A percentile compares a stretch with the other conserved stretches of the same genome.
Evolutionary conservation across 2,888 invertebrate genomes (phyloP).

Genomic region (Drosophila neotestacea): DNA sequence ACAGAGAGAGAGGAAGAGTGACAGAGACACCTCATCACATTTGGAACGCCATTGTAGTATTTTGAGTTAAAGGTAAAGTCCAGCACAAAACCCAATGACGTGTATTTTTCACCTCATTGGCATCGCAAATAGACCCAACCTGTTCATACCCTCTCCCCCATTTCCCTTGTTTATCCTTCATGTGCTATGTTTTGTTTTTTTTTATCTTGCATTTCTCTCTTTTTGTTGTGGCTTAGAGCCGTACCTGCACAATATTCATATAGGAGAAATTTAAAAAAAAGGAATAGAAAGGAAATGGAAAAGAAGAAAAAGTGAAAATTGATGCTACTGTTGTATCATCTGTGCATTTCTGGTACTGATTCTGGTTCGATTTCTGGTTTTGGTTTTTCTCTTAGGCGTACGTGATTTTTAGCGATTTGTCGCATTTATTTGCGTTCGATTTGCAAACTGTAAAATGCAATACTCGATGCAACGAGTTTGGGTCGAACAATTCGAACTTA

Average conservation of each 20-base stretch:
- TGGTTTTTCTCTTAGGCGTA: constrained; percentile 36
- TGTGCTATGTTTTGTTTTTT: constrained; percentile 4
- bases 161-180: constrained; percentile 2
- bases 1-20: constrained; percentile 1
- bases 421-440: constrained; percentile 63
- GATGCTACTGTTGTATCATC: constrained; percentile 4
- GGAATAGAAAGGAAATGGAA: neutral
- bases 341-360: constrained; percentile 14
- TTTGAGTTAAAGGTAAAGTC: constrained; percentile 59
- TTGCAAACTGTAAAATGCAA: constrained; percentile 19
- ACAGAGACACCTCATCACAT: constrained; percentile 35
- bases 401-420: constrained; percentile 72
- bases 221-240: constrained; percentile 22
- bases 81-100: constrained; percentile 52
- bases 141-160: neutral
- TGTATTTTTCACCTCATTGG: constrained; percentile 65
- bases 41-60: constrained; percentile 39
- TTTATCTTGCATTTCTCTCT: no score
- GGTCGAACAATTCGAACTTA: neutral
- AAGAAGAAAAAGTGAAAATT: constrained; percentile 20
- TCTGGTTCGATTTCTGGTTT: neutral
- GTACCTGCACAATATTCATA: constrained; percentile 25
- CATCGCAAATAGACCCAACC: constrained; percentile 52
- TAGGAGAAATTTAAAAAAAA: neutral
- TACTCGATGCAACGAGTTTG: constrained; percentile 5